These are phyloP conservation scores for Mola mola DNA, from an alignment of 2,113 vertebrate species.

Conservation along the genomic window DNA sequence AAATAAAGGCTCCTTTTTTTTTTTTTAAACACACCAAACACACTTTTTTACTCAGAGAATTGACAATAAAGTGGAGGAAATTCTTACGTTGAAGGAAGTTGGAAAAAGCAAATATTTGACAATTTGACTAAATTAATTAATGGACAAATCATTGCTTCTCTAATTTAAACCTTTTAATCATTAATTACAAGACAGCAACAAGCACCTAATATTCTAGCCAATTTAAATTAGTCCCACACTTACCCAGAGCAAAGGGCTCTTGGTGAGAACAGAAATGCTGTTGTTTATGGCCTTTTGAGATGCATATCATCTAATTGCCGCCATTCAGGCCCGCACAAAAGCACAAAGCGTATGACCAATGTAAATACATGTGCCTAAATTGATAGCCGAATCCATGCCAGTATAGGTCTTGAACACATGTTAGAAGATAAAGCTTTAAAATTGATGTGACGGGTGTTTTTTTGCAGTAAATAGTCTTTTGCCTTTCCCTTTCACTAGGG, in stretches of 20 bases:
- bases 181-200: constrained; percentile 41
- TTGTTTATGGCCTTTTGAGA: constrained; percentile 64
- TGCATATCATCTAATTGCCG: constrained; percentile 60
- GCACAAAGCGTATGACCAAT: constrained; percentile 46
- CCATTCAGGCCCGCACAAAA: constrained; percentile 35
- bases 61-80: too few species aligned
- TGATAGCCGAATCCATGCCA: constrained; percentile 26
- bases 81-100: too few species aligned
- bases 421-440: constrained; percentile 29
- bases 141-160: too few species aligned
- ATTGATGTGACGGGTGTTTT: constrained; percentile 23
- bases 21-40: too few species aligned
- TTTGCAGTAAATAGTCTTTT: constrained; percentile 22
- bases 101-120: too few species aligned
- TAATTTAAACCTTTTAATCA: constrained; percentile 27
- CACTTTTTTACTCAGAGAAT: too few species aligned
- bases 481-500: constrained; percentile 35
- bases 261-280: constrained; percentile 57
- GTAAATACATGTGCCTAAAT: constrained; percentile 31
- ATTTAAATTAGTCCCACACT: constrained; percentile 50
- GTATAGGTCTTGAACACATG: constrained; percentile 30
- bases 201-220: constrained; percentile 39
- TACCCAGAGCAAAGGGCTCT: constrained; percentile 32
- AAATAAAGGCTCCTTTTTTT: neutral
- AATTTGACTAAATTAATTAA: too few species aligned